Base-by-base conservation (phyloP, 2,888 invertebrate genomes). In the Orthosia gracilis region DNA sequence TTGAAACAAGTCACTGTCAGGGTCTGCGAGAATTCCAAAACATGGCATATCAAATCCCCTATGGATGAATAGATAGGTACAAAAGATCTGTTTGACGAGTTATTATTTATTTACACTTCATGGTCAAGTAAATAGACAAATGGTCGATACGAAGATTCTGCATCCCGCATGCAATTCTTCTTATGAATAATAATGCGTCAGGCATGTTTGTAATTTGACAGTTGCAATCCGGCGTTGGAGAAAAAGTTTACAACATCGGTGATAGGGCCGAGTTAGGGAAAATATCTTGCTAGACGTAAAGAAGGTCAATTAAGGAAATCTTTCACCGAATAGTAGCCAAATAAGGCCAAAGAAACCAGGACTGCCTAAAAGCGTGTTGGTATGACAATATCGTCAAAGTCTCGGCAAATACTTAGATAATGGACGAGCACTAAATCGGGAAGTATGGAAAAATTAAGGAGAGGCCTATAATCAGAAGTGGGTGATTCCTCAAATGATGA, bases 1-100 rank as follows among this genome's bases (percentile, higher is more conserved):
- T 70, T 52, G 18, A 18, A 70, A 59, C 31, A 71, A 59, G 13
- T 23, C 31, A 78, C 52, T 70, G 70, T 78, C 2, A 47, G 3
- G 15, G 23, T 26, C 23, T 23, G 26, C 1, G 26, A 45, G 17
- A 59, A 52, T 55, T 76, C 68, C 49, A 67, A 77, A 73, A 77
- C 40, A 68, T 49, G 5, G 9, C 7, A 40, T 40, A 9, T 9
- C 40, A 40, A 7, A 40, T 9, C 9, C 9, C 40, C 40, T 1
- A 40, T n/a, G 12, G 17, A 18, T n/a, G n/a, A n/a, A n/a, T n/a
- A n/a, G n/a, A n/a, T 18, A 23, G 0, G n/a, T 47, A 67, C 54
- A n/a, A 54, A 31, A 23, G 49, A 31, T 68, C 45, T 76, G 47
- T 73, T 73, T 73, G 13, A 49, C 3, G 13, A 40, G 3, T 40